These are phyloP conservation scores for Sarcophaga rosellei DNA, from an alignment of 2,888 invertebrate species.

Conservation along the genomic window DNA sequence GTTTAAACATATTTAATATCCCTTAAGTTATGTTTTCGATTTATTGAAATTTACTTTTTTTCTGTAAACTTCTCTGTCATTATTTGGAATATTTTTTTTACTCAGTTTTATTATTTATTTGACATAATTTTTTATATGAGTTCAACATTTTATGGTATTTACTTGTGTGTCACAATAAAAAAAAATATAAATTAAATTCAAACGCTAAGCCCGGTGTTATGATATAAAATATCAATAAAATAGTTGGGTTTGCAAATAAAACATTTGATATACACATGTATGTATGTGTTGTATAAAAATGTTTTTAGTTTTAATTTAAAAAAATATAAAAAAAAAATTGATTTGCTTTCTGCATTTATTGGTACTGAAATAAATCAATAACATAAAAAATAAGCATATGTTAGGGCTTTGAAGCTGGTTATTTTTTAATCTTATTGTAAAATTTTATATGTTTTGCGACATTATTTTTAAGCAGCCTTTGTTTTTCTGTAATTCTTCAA, in stretches of 20 bases:
- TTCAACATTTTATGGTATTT: not conserved
- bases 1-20: conserved; percentile 8
- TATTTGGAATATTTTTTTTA: not conserved
- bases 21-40: not conserved
- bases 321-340: not conserved
- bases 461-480: too few relatives aligned
- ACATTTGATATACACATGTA: conserved; percentile 10
- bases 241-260: conserved; percentile 14
- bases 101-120: not conserved
- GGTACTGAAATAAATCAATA: too few relatives aligned
- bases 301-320: conserved; percentile 32
- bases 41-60: conserved; percentile 1
- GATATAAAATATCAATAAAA: conserved; percentile 29
- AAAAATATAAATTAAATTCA: conserved; percentile 13
- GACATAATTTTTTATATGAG: not conserved
- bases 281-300: not conserved
- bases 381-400: too few relatives aligned
- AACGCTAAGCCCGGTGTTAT: conserved; percentile 18
- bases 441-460: not conserved
- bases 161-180: not conserved
- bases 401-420: too few relatives aligned
- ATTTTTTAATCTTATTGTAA: not conserved
- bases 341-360: too few relatives aligned
- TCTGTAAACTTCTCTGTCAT: too few relatives aligned
- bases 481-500: too few relatives aligned